Conservation (phyloP, 2,888 invertebrate species). For the Euplagia quadripunctaria region DNA sequence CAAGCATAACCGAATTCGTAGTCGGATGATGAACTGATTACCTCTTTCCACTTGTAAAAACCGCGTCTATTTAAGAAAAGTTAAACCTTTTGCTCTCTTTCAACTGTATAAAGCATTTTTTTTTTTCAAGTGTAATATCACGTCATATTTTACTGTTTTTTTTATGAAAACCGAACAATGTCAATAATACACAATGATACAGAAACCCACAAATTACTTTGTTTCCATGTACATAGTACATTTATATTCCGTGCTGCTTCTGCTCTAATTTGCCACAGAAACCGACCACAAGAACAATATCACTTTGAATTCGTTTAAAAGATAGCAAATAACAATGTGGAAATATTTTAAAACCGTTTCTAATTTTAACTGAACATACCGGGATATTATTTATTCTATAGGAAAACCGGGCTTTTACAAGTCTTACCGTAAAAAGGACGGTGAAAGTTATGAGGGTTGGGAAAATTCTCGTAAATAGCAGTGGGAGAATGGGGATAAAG, state of each 20-base stretch:
- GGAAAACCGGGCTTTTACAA: conserved; percentile 79
- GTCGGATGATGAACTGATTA: too few species aligned
- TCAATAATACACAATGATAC: background rate
- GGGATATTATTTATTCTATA: conserved; percentile 70
- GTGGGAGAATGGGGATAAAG: conserved; percentile 84
- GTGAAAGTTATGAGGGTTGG: conserved; percentile 85
- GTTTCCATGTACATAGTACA: background rate
- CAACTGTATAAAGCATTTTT: background rate
- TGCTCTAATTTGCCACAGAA: background rate
- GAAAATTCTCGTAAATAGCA: conserved; percentile 84
- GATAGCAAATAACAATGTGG: conserved; percentile 25
- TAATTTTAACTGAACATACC: conserved; percentile 67
- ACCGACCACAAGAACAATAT: conserved; percentile 17
- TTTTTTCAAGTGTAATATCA: background rate
- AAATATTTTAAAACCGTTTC: conserved; percentile 46
- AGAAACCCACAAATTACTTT: background rate
- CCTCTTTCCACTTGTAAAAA: too few species aligned
- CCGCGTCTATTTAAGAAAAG: too few species aligned
- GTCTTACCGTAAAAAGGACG: conserved; percentile 82
- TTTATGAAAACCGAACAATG: background rate
- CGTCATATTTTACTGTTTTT: background rate
- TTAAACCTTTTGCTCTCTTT: too few species aligned
- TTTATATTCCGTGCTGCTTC: background rate
- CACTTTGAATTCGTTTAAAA: conserved; percentile 15
- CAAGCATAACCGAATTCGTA: too few species aligned